These are phyloP conservation scores for Hydrozoanthus tunicans DNA, from an alignment of 64 coral and sea anemone genomes.

Conservation along the genomic window DNA sequence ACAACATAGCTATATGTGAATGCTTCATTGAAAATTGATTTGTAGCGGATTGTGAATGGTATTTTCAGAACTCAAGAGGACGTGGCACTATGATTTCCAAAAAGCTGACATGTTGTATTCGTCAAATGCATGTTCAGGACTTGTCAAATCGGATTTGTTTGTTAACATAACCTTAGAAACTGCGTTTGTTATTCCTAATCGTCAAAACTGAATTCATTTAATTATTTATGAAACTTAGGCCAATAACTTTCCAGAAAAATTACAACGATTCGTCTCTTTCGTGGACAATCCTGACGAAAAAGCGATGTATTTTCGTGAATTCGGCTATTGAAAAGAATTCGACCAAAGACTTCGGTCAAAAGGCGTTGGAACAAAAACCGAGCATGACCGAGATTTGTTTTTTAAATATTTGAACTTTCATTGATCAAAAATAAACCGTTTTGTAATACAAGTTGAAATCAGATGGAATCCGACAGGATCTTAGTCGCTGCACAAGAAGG, in stretches of 20 bases:
- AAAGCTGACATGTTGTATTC: too few relatives aligned
- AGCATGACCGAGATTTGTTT: neutral
- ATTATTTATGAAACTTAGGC: constrained; percentile 40
- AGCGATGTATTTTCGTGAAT: neutral
- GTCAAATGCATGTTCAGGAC: too few relatives aligned
- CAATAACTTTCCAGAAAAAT: constrained; percentile 38
- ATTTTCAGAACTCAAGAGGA: too few relatives aligned
- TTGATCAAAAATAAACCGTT: neutral
- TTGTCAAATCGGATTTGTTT: neutral
- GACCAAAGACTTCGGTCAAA: neutral
- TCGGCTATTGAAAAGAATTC: neutral
- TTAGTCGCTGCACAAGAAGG: constrained; percentile 88
- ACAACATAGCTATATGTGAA: too few relatives aligned
- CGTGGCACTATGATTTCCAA: too few relatives aligned
- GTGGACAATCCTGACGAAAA: neutral
- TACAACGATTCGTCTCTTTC: constrained; percentile 25
- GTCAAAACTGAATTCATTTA: constrained; percentile 39
- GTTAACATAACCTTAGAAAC: constrained; percentile 28
- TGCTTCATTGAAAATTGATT: too few relatives aligned
- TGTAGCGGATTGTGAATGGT: too few relatives aligned
- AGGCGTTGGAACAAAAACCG: neutral
- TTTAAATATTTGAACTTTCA: neutral
- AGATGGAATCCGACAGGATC: constrained; percentile 69
- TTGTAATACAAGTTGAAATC: neutral
- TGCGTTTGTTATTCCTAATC: neutral